Evolutionary conservation across 2,888 invertebrate species (phyloP), one percentile per base, ranked within the genome.

Genomic region (Liodrosophila aerea): DNA sequence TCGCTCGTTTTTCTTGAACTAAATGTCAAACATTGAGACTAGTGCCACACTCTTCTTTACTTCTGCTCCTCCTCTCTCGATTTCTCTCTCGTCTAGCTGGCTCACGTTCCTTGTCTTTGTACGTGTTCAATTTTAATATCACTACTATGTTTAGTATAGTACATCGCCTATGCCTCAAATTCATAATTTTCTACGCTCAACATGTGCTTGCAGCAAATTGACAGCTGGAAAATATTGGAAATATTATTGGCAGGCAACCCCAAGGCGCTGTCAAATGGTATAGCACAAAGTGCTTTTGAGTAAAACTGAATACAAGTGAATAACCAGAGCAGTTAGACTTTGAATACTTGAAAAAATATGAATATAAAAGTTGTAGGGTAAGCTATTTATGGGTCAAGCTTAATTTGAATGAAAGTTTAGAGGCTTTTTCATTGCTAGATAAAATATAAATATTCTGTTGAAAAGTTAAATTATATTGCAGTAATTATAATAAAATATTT

Each of bases 81-180:
- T 46, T 5, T 46, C 22, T 18, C 22, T 47, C 12, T 33, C 44
- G n/a, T 30, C 22, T 9, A 8, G 37, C 68, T 62, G 64, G 13
- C 60, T 54, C 69, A 71, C 73, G 76, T 76, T 47, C 30, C 18
- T 22, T 22, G 22, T 22, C 22, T 22, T 22, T 22, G 37, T 68
- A 77, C 76, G 76, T 77, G 76, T 66, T 76, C 76, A 72, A 76
- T 80, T 72, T 64, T 51, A 68, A 80, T 80, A 72, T 67, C 57
- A 44, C 61, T n/a, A n/a, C n/a, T n/a, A n/a, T n/a, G n/a, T n/a
- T n/a, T n/a, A n/a, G n/a, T n/a, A n/a, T n/a, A n/a, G n/a, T n/a
- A n/a, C n/a, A n/a, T 70, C 57, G 40, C 36, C 50, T 50, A 44
- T 47, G 50, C 37, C 47, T 37, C 34, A 11, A 7, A 18, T 16